A percentile compares a stretch with the other conserved stretches of the same genome.
Conservation (phyloP, 2,888 invertebrate species). For the Rhingia rostrata region DNA sequence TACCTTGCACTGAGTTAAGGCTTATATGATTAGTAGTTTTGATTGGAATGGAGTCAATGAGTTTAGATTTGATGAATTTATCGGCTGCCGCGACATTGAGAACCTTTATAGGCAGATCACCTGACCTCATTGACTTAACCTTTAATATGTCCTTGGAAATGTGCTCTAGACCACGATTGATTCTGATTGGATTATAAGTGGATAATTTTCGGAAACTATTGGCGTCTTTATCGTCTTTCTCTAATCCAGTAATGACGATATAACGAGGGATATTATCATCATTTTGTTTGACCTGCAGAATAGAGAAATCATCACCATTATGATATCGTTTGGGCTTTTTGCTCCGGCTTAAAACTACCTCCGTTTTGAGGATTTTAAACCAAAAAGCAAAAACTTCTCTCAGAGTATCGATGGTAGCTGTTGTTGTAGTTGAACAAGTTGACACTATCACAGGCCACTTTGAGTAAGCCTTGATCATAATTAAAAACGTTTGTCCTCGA, state of each 20-base stretch:
- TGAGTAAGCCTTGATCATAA: conserved; percentile 80
- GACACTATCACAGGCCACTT: conserved; percentile 79
- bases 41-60: background rate
- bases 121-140: conserved; percentile 6
- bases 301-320: too few relatives aligned
- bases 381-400: conserved; percentile 22
- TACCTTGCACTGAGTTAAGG: conserved; percentile 6
- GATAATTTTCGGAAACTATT: too few relatives aligned
- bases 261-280: too few relatives aligned
- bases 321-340: background rate
- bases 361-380: too few relatives aligned
- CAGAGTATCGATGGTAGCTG: conserved; percentile 24
- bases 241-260: too few relatives aligned
- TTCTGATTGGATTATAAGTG: background rate
- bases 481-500: conserved; percentile 76
- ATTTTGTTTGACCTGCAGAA: too few relatives aligned
- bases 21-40: background rate
- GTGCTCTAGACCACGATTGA: conserved; percentile 1
- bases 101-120: background rate
- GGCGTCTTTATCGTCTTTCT: too few relatives aligned
- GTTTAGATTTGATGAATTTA: background rate
- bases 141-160: background rate
- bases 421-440: conserved; percentile 6
- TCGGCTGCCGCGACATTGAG: background rate
- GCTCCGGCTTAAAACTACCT: too few relatives aligned